Evolutionary conservation across 2,888 invertebrate species (phyloP).

Genomic region (Neria commutata): DNA sequence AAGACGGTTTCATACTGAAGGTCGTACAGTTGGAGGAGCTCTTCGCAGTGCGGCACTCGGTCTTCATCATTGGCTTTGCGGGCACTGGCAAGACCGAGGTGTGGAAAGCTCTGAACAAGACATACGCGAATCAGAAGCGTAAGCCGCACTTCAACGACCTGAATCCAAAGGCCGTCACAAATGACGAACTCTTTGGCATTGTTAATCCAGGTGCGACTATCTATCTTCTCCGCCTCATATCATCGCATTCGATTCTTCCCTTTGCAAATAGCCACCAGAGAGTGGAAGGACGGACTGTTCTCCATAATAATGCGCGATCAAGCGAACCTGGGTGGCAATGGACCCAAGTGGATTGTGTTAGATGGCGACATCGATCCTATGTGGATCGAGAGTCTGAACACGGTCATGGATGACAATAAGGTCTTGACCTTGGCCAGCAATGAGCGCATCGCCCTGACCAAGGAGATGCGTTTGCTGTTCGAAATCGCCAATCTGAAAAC

Average conservation of each 20-base stretch:
- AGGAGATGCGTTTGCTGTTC: slow-evolving; percentile 88
- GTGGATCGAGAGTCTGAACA: slow-evolving; percentile 98
- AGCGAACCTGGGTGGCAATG: slow-evolving; percentile 84
- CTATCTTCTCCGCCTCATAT: no score
- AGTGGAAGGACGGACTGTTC: slow-evolving; percentile 92
- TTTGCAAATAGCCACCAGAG: slow-evolving; percentile 89
- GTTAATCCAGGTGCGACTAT: no score
- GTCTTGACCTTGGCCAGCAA: slow-evolving; percentile 91
- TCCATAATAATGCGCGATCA: slow-evolving; percentile 93
- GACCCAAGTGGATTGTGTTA: slow-evolving; percentile 92
- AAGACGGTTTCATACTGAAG: slow-evolving; percentile 86
- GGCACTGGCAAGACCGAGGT: slow-evolving; percentile 93
- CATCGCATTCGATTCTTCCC: no score
- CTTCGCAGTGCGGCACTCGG: slow-evolving; percentile 92
- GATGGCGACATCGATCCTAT: slow-evolving; percentile 98
- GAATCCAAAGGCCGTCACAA: slow-evolving; percentile 96
- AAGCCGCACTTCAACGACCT: slow-evolving; percentile 88
- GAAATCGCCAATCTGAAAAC: slow-evolving; percentile 89
- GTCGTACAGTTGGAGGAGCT: slow-evolving; percentile 91
- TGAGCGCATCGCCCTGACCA: slow-evolving; percentile 89
- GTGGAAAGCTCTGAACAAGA: slow-evolving; percentile 87
- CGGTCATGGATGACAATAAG: slow-evolving; percentile 97
- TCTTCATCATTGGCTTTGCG: slow-evolving; percentile 83
- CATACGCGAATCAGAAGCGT: slow-evolving; percentile 79
- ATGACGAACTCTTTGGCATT: slow-evolving; percentile 92